These are phyloP conservation scores for Lathamus discolor DNA, from an alignment of 2,113 vertebrate species.

Conservation along the genomic window DNA sequence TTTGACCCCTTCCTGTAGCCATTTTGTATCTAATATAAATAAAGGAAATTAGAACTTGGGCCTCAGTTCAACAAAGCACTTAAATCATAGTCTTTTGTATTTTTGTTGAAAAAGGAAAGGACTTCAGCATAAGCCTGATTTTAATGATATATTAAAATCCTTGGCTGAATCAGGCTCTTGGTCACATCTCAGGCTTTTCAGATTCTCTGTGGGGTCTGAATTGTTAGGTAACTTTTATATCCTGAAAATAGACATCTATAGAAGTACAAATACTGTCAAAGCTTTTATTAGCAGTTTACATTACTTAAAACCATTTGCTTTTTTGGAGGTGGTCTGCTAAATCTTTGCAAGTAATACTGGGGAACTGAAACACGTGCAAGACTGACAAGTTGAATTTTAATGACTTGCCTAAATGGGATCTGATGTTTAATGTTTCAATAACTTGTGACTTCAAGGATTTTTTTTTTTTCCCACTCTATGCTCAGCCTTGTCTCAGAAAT, in stretches of 20 bases:
- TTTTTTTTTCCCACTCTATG: not conserved
- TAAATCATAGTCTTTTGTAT: conserved; percentile 33
- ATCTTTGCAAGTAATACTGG: not conserved
- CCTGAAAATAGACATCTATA: not conserved
- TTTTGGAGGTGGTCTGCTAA: not conserved
- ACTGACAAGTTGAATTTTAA: not conserved
- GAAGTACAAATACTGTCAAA: not conserved
- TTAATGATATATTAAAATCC: not conserved
- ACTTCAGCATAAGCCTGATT: conserved; percentile 10
- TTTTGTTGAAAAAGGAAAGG: conserved; percentile 33
- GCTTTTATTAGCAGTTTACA: not conserved
- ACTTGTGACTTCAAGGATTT: not conserved
- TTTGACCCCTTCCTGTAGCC: conserved; percentile 53
- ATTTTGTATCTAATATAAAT: conserved; percentile 61
- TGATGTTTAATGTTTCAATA: not conserved
- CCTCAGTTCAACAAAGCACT: conserved; percentile 64
- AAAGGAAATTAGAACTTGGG: conserved; percentile 64
- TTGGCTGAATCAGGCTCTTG: not conserved
- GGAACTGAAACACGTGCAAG: not conserved
- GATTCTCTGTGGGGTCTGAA: not conserved
- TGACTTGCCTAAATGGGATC: not conserved
- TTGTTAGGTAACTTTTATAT: not conserved
- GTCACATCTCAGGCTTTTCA: not conserved
- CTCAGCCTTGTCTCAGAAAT: not conserved
- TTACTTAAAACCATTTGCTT: not conserved